phyloP scores from a whole-genome alignment of 64 coral and sea anemone genomes.

The Platygyra sinensis region DNA sequence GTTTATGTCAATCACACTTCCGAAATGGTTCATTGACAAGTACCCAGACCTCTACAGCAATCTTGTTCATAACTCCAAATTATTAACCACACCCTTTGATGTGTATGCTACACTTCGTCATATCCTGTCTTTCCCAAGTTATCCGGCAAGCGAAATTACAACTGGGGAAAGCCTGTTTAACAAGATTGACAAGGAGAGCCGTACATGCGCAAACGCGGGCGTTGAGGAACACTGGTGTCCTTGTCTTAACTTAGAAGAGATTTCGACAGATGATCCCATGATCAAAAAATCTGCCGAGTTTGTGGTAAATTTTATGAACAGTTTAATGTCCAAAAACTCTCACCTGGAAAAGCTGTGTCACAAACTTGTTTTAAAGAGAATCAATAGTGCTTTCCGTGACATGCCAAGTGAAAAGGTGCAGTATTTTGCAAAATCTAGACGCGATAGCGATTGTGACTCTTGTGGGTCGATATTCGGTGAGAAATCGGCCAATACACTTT shows the following conservation, averaged over 20 bases:
- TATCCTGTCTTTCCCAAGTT: conserved; percentile 37
- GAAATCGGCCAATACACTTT: conserved; percentile 3
- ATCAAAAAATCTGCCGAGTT: not conserved
- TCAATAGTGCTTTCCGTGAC: not conserved
- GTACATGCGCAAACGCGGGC: conserved; percentile 43
- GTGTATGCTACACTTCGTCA: conserved; percentile 54
- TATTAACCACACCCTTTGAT: conserved; percentile 54
- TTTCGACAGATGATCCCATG: not conserved
- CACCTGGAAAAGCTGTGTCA: not conserved
- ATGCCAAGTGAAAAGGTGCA: conserved; percentile 43
- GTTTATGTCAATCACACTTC: conserved; percentile 41
- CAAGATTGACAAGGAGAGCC: not conserved
- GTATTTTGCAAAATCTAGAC: not conserved
- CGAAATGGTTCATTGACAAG: conserved; percentile 41
- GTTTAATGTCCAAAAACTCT: not conserved
- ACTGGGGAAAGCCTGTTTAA: conserved; percentile 47
- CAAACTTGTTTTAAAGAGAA: conserved; percentile 9
- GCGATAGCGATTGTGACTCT: not conserved
- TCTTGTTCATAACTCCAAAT: conserved; percentile 35
- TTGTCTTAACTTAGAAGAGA: conserved; percentile 35
- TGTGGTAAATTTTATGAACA: conserved; percentile 25
- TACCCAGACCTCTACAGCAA: conserved; percentile 11
- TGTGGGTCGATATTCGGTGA: conserved; percentile 6
- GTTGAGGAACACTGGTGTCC: conserved; percentile 63
- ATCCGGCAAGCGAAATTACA: not conserved